Evolutionary conservation across 2,797 vertebrate species (phyloP).

Genomic region (Argya squamiceps): DNA sequence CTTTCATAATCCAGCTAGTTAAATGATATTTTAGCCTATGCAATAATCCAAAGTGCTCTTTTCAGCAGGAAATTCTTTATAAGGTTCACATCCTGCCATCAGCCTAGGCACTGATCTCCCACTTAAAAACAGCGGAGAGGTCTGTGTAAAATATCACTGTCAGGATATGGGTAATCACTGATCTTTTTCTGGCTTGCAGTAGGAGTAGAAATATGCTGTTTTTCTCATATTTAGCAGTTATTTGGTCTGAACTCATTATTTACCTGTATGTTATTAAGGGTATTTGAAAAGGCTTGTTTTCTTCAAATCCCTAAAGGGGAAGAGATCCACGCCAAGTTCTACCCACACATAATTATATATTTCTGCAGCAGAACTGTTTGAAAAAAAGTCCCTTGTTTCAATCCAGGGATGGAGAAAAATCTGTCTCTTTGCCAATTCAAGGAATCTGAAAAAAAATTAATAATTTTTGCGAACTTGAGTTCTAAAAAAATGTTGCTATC

Average conservation of each 20-base stretch:
- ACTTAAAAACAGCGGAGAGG: conserved; percentile 27
- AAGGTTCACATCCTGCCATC: conserved; percentile 46
- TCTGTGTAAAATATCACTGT: conserved; percentile 55
- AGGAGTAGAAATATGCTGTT: conserved; percentile 45
- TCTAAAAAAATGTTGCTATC: background rate
- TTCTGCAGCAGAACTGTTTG: background rate
- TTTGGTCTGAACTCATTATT: conserved; percentile 53
- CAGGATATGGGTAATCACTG: conserved; percentile 55
- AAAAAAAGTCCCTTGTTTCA: background rate
- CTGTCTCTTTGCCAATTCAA: background rate
- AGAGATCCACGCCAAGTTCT: conserved; percentile 27
- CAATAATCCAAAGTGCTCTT: background rate
- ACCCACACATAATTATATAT: conserved; percentile 56
- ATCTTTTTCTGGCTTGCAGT: conserved; percentile 31
- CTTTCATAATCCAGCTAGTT: background rate
- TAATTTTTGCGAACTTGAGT: background rate
- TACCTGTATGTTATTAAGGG: conserved; percentile 56
- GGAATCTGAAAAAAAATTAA: background rate
- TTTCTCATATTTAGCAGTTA: conserved; percentile 65
- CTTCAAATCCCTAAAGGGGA: conserved; percentile 44
- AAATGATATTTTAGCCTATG: conserved; percentile 16
- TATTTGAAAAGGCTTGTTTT: conserved; percentile 60
- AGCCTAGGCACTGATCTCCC: conserved; percentile 25
- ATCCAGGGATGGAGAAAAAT: background rate
- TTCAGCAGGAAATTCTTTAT: conserved; percentile 53